Conservation (phyloP, 2,113 vertebrate species). For the Plotosus lineatus region DNA sequence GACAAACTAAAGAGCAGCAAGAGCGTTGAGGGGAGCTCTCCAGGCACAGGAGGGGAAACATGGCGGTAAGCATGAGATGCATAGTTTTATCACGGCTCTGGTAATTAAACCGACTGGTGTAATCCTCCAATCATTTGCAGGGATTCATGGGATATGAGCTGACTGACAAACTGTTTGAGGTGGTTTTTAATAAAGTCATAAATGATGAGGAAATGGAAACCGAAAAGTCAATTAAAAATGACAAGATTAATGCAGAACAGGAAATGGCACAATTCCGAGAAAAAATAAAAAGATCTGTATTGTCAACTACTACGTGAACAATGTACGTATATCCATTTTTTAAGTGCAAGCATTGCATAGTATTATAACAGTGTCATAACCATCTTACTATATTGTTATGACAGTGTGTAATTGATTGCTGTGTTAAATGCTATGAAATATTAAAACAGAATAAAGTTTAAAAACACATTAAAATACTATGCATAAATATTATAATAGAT, state of each 20-base stretch:
- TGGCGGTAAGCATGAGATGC: conserved; percentile 15
- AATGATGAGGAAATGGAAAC: too few species aligned
- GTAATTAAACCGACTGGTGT: background rate
- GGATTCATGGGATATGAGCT: background rate
- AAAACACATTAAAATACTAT: background rate
- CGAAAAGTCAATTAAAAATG: background rate
- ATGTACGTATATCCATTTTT: too few species aligned
- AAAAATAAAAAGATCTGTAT: too few species aligned
- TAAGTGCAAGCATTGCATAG: background rate
- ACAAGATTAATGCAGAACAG: background rate
- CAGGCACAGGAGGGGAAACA: conserved; percentile 23
- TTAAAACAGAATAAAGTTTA: background rate
- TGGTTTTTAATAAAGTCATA: background rate
- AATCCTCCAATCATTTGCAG: background rate
- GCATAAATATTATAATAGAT: background rate
- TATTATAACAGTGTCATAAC: background rate
- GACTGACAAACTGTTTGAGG: background rate
- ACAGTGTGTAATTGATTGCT: background rate
- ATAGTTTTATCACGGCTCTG: background rate
- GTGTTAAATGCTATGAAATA: background rate
- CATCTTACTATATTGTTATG: background rate
- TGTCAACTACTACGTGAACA: too few species aligned
- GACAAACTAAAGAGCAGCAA: conserved; percentile 13
- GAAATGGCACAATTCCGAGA: too few species aligned
- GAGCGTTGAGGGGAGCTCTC: conserved; percentile 24